A percentile compares a stretch with the other conserved stretches of the same genome.
Evolutionary conservation across 2,888 invertebrate species (phyloP).

Genomic region (Philhelius pedissequus): DNA sequence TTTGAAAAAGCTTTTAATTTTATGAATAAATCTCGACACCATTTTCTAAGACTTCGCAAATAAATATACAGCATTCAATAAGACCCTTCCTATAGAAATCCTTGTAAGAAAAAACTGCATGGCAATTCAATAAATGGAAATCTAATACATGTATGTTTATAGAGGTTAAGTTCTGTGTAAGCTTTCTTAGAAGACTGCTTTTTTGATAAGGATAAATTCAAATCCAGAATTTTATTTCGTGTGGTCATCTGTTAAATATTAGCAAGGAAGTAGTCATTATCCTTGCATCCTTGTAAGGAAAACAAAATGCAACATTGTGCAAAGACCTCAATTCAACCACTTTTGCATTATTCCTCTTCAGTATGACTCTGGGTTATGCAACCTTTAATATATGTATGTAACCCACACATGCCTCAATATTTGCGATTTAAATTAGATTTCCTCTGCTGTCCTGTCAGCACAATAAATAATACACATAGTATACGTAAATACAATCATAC

Average conservation of each 20-base stretch:
- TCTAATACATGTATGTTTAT: too few species aligned
- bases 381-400: neutral
- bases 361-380: neutral
- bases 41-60: too few species aligned
- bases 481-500: neutral
- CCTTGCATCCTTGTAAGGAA: neutral
- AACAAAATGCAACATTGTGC: conserved; percentile 4
- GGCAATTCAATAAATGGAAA: too few species aligned
- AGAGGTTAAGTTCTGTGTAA: too few species aligned
- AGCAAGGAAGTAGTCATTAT: neutral
- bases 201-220: neutral
- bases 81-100: too few species aligned
- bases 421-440: conserved; percentile 27
- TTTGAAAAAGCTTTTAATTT: too few species aligned
- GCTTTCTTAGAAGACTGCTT: neutral
- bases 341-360: neutral
- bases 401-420: neutral
- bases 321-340: conserved; percentile 1
- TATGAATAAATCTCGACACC: too few species aligned
- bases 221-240: neutral
- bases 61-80: too few species aligned
- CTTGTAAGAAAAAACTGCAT: too few species aligned
- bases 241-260: neutral
- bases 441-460: conserved; percentile 13
- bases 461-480: neutral